phyloP scores from a whole-genome alignment of 2,797 vertebrate genomes.

The Pteropus rufus region DNA sequence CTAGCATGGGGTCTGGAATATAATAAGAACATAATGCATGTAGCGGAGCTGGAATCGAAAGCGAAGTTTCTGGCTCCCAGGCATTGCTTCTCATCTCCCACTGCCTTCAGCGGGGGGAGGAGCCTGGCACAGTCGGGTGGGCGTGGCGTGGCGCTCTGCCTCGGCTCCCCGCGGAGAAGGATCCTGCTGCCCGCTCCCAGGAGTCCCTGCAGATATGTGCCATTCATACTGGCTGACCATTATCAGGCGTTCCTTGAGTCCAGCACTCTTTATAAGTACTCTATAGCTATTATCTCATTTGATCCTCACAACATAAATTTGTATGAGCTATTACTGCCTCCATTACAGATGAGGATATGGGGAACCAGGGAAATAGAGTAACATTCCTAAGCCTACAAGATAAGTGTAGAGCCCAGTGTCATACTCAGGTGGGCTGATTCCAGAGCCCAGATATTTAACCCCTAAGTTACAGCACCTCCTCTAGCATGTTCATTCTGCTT shows the following conservation, averaged over 20 bases:
- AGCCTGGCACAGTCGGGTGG: not conserved
- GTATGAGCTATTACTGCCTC: not conserved
- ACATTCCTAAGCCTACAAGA: not conserved
- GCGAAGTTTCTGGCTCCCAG: not conserved
- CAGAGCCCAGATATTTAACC: not conserved
- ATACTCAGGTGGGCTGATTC: too few species aligned
- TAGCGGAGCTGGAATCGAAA: not conserved
- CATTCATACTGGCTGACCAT: not conserved
- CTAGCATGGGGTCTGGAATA: not conserved
- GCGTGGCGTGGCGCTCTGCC: not conserved
- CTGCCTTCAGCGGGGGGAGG: not conserved
- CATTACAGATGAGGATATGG: not conserved
- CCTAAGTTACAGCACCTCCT: not conserved
- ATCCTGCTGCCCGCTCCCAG: not conserved
- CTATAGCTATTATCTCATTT: not conserved
- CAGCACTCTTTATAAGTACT: not conserved
- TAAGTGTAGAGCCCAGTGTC: not conserved
- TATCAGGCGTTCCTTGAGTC: not conserved
- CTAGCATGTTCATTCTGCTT: not conserved
- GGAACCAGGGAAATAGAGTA: not conserved
- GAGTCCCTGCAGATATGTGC: not conserved
- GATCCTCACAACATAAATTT: not conserved
- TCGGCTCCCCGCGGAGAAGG: not conserved
- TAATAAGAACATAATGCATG: not conserved
- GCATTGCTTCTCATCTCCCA: too few species aligned